Evolutionary conservation across 35 echinoderm and acorn worm species (phyloP).

Genomic region (Amphiura filiformis): DNA sequence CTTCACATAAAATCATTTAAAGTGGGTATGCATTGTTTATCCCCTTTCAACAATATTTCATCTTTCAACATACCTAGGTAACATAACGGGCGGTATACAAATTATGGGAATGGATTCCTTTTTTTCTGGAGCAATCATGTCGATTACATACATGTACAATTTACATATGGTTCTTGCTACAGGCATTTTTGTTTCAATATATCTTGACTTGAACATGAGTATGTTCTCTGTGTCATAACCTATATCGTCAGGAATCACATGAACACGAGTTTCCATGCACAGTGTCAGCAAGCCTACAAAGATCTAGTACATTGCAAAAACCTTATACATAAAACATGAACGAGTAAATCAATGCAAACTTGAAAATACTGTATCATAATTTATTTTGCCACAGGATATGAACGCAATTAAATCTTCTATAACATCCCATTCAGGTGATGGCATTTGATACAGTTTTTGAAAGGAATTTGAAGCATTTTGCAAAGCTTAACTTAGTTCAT

Average conservation of each 20-base stretch:
- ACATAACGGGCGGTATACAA: not conserved
- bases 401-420: not conserved
- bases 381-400: not conserved
- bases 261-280: not conserved
- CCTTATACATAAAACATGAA: not conserved
- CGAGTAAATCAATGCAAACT: not conserved
- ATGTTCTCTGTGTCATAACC: not conserved
- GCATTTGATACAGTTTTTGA: no score
- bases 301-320: not conserved
- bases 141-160: not conserved
- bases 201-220: slow-evolving; percentile 4
- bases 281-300: no score
- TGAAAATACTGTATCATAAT: slow-evolving; percentile 3
- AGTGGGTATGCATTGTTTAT: slow-evolving; percentile 1
- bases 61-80: not conserved
- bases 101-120: not conserved
- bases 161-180: not conserved
- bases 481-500: no score
- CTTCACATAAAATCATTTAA: slow-evolving; percentile 12
- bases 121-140: not conserved
- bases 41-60: slow-evolving; percentile 8
- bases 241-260: not conserved
- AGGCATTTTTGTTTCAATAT: not conserved
- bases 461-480: no score
- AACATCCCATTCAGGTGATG: no score